These are phyloP conservation scores for Mareca penelope DNA, from an alignment of 2,797 vertebrate genomes.

Conservation along the genomic window DNA sequence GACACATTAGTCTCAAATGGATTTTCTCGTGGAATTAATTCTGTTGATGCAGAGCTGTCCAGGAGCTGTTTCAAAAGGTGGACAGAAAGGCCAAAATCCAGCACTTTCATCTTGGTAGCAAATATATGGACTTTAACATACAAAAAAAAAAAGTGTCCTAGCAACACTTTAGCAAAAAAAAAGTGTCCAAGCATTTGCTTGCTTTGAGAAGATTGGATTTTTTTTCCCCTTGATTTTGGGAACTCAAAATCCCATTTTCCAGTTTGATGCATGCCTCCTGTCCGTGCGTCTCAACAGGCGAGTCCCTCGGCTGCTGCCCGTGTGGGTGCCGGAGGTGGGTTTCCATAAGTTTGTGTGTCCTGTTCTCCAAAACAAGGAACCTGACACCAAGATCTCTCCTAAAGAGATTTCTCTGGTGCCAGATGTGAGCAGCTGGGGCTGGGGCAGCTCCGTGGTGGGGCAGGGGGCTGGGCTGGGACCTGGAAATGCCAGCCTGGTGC, in stretches of 20 bases:
- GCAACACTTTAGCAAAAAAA: too few species aligned
- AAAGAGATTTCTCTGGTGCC: too few species aligned
- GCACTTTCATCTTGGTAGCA: constrained; percentile 36
- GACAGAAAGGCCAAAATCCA: constrained; percentile 27
- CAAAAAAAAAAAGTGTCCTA: background rate
- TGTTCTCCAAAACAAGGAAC: background rate
- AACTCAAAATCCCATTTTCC: fast-evolving
- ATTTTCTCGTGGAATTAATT: constrained; percentile 56
- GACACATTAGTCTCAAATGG: background rate
- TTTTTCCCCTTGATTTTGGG: background rate
- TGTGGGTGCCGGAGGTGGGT: background rate
- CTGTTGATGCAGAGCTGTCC: constrained; percentile 38
- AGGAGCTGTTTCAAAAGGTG: constrained; percentile 2
- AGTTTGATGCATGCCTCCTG: fast-evolving
- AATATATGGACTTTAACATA: constrained; percentile 28
- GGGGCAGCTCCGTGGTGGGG: background rate
- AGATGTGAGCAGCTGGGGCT: background rate
- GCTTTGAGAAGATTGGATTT: background rate
- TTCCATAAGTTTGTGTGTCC: background rate
- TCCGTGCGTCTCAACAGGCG: background rate
- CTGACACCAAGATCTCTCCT: background rate
- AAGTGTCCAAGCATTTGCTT: background rate
- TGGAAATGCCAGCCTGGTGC: background rate
- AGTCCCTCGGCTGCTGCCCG: background rate
- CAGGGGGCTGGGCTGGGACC: background rate